phyloP scores from a whole-genome alignment of 2,113 vertebrate species.

The Danio rerio region DNA sequence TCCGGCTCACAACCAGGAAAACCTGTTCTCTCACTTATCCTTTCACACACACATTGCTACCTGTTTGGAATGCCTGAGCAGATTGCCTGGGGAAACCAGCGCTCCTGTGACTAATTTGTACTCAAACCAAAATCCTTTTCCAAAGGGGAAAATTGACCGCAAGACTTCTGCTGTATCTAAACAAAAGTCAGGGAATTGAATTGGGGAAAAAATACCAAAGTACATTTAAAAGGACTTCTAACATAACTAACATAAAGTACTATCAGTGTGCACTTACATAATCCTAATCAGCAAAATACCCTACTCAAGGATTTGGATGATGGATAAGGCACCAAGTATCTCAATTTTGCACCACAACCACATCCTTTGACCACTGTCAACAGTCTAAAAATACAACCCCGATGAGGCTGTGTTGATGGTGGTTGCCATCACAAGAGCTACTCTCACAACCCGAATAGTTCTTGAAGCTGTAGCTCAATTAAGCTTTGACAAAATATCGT shows the following conservation, averaged over 20 bases:
- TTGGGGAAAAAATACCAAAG: neutral
- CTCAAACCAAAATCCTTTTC: constrained; percentile 6
- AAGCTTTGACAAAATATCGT: constrained; percentile 21
- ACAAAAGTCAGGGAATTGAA: neutral
- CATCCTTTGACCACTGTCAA: constrained; percentile 45
- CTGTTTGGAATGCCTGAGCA: constrained; percentile 32
- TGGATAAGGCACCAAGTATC: neutral
- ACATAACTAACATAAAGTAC: neutral
- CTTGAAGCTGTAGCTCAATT: neutral
- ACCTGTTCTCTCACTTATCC: constrained; percentile 39
- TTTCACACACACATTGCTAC: constrained; percentile 23
- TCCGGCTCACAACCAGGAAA: constrained; percentile 33
- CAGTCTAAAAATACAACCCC: constrained; percentile 45
- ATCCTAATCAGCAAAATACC: neutral
- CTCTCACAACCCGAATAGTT: neutral
- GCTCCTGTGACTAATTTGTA: constrained; percentile 8
- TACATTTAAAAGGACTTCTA: neutral
- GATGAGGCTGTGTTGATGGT: constrained; percentile 10
- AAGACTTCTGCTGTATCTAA: no score
- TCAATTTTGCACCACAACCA: constrained; percentile 16
- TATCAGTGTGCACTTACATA: neutral
- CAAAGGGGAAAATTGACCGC: neutral
- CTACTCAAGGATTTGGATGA: constrained; percentile 3
- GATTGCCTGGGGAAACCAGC: neutral
- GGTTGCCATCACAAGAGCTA: constrained; percentile 41